Evolutionary conservation across 1,140 invertebrate genomes (phyloP).

Genomic region (Lasioglossum baleicum): DNA sequence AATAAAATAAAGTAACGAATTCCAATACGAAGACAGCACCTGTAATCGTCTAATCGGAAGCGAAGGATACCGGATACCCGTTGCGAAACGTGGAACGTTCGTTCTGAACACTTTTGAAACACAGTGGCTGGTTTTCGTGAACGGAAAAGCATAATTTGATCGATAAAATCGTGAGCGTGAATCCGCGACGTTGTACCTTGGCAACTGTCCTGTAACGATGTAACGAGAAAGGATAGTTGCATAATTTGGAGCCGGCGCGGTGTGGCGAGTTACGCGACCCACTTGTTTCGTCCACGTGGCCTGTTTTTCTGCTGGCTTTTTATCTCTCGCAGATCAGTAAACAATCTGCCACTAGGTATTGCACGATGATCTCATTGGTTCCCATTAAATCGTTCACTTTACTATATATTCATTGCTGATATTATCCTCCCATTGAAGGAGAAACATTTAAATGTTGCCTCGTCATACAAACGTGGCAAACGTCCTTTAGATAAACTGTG

Average conservation of each 20-base stretch:
- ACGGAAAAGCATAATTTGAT: constrained; percentile 5
- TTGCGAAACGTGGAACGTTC: not conserved
- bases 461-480: too few species aligned
- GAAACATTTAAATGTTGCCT: too few species aligned
- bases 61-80: not conserved
- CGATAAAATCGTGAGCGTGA: constrained; percentile 12
- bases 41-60: not conserved
- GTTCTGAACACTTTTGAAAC: not conserved
- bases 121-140: not conserved
- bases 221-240: not conserved
- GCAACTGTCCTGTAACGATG: not conserved
- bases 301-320: not conserved
- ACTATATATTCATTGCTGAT: too few species aligned
- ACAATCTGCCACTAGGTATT: too few species aligned
- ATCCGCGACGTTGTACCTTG: not conserved
- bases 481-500: too few species aligned
- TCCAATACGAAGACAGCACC: not conserved
- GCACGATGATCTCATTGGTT: too few species aligned
- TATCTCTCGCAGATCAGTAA: not conserved
- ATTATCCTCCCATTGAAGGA: too few species aligned
- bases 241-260: not conserved
- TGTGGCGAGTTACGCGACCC: not conserved
- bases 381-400: too few species aligned
- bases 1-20: not conserved
- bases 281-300: not conserved